Percentiles rank a stretch among this genome's conserved stretches.
These are phyloP conservation scores for Percina caprodes DNA, from an alignment of 2,113 vertebrate species.

Conservation along the genomic window DNA sequence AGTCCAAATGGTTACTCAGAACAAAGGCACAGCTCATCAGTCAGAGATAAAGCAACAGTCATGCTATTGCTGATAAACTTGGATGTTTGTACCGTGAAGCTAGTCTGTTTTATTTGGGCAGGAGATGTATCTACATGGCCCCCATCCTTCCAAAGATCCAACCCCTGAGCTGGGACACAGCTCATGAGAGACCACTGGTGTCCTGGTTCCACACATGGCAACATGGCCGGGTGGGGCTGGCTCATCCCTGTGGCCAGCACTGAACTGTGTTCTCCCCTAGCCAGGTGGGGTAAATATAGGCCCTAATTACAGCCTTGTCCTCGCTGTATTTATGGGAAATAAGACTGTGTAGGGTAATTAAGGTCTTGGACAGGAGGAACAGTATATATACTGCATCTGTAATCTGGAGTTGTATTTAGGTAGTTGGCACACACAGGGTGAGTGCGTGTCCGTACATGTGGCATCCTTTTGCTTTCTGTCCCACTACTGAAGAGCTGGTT, in stretches of 20 bases:
- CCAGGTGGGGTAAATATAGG: conserved; percentile 81
- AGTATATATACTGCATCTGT: conserved; percentile 73
- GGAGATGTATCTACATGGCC: not conserved
- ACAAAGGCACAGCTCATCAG: not conserved
- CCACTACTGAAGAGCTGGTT: not conserved
- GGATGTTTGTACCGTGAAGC: not conserved
- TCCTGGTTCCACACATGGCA: conserved; percentile 47
- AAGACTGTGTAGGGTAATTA: conserved; percentile 75
- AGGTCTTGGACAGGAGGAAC: conserved; percentile 69
- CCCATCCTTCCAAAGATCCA: not conserved
- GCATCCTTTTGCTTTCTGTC: conserved; percentile 25
- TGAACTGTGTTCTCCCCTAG: conserved; percentile 50
- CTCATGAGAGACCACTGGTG: conserved; percentile 30
- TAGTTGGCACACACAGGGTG: conserved; percentile 41
- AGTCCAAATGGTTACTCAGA: no score
- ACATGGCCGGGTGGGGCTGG: conserved; percentile 28
- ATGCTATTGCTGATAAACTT: not conserved
- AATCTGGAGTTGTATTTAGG: conserved; percentile 74
- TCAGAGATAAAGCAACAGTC: not conserved
- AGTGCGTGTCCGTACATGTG: conserved; percentile 43
- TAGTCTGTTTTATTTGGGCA: not conserved
- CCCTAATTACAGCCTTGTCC: conserved; percentile 74
- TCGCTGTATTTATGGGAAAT: conserved; percentile 78
- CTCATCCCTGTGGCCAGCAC: conserved; percentile 66
- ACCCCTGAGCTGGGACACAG: not conserved